Evolutionary conservation across 2,888 invertebrate species (phyloP), one percentile per base, ranked within the genome.

Genomic region (Scaeva pyrastri): DNA sequence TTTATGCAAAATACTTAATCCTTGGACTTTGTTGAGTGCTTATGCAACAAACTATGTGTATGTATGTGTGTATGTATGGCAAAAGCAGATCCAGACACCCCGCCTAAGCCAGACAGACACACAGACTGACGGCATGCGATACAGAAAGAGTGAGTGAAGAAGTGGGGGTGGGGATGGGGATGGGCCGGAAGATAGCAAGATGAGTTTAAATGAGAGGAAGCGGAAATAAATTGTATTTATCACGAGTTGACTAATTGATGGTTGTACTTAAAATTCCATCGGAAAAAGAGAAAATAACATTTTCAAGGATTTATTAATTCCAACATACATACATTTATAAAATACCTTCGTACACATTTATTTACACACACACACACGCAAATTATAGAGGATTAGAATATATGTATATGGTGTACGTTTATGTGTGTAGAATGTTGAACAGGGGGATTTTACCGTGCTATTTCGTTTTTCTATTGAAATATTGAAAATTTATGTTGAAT

Each of bases 1-100:
- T 81, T 64, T 76, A 75, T 81, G 75, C 56, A 72, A 75, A 76
- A 71, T 81, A 64, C 64, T 81, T 81, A 81, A 81, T 64, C 75
- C 75, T 56, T 71, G 62, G 75, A 56, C 75, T 75, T 71, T 64
- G 64, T 31, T 56, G 62, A 71, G 64, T 76, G 52, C 19, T 75
- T 81, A 75, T 66, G 62, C 45, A 41, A 56, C 7, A 31, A 19
- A 36, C 66, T 66, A 12, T 23, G 26, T 16, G 45, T 48, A 11
- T 2, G 16, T 45, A 7, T n/a, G n/a, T 45, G 7, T 45, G 11
- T 8, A 50, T 14, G 23, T n/a, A 4, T n/a, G 55, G 12, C 19
- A 56, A 56, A 31, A 16, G 16, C 31, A 56, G 11, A 56, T 2
- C n/a, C 19, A 21, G 10, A 12, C 16, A 56, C 1, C 19, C 19